Conservation (phyloP, 2,888 invertebrate genomes). For the Ferrisia virgata region DNA sequence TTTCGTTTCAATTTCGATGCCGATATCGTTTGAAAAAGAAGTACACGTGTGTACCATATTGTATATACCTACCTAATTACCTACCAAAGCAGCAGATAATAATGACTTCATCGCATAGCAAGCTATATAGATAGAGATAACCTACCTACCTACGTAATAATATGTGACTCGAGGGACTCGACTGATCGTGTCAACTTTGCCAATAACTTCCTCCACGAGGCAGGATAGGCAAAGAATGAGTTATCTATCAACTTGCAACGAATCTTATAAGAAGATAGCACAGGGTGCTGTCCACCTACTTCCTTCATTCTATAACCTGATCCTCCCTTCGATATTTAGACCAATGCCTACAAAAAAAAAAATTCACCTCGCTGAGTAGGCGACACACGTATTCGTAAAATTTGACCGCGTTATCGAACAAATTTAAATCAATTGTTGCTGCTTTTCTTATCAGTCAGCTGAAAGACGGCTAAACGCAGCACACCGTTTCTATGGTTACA, state of each 20-base stretch:
- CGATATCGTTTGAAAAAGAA: background rate
- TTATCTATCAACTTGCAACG: too few relatives aligned
- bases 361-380: background rate
- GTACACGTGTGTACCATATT: background rate
- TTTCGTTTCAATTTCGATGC: too few relatives aligned
- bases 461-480: conserved; percentile 31
- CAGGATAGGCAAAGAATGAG: background rate
- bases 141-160: too few relatives aligned
- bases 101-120: background rate
- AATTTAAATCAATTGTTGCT: conserved; percentile 28
- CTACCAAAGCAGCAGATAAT: too few relatives aligned
- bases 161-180: background rate
- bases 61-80: too few relatives aligned
- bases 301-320: too few relatives aligned
- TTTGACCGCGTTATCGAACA: conserved; percentile 28
- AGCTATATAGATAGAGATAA: too few relatives aligned
- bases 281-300: too few relatives aligned
- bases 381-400: conserved; percentile 18
- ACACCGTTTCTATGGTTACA: conserved; percentile 32
- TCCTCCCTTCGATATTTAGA: too few relatives aligned
- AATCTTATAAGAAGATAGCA: too few relatives aligned
- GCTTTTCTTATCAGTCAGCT: conserved; percentile 28
- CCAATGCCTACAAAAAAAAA: background rate
- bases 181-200: background rate
- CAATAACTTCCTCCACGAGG: background rate